Percentiles rank a stretch among this genome's conserved stretches.
Conservation (phyloP, 53 echinoderm and acorn worm species). For the Mesocentrotus franciscanus region DNA sequence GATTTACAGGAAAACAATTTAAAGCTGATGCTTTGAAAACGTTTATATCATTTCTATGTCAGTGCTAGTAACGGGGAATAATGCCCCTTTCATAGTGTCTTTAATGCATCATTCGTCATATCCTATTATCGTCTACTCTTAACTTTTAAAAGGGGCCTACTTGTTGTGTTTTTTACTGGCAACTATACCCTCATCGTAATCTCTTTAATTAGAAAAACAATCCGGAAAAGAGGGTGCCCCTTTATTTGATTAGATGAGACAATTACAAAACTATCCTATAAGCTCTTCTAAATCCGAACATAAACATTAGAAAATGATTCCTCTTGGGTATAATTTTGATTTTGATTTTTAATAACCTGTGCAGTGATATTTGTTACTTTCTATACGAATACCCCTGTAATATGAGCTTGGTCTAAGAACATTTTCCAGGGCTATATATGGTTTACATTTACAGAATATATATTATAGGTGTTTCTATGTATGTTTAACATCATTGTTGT, state of each 20-base stretch:
- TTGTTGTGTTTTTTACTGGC: neutral
- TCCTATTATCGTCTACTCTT: neutral
- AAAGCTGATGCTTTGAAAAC: neutral
- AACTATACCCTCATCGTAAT: neutral
- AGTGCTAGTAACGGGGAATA: neutral
- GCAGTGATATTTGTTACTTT: no score
- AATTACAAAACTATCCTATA: neutral
- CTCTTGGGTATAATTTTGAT: no score
- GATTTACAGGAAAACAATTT: no score
- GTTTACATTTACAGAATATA: no score
- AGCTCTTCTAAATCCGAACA: neutral
- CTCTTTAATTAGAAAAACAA: neutral
- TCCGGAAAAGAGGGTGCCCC: neutral
- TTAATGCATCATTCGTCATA: neutral
- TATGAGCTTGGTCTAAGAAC: no score
- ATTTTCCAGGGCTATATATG: no score
- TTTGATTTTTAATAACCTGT: no score
- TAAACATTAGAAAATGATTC: neutral
- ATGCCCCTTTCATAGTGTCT: neutral
- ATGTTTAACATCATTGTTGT: no score
- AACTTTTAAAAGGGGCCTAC: neutral
- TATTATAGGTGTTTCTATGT: no score
- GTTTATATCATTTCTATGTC: neutral
- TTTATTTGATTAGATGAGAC: neutral
- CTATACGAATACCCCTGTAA: no score